A percentile compares a stretch with the other conserved stretches of the same genome.
These are phyloP conservation scores for Nomada ferruginata DNA, from an alignment of 2,888 invertebrate species.

Conservation along the genomic window DNA sequence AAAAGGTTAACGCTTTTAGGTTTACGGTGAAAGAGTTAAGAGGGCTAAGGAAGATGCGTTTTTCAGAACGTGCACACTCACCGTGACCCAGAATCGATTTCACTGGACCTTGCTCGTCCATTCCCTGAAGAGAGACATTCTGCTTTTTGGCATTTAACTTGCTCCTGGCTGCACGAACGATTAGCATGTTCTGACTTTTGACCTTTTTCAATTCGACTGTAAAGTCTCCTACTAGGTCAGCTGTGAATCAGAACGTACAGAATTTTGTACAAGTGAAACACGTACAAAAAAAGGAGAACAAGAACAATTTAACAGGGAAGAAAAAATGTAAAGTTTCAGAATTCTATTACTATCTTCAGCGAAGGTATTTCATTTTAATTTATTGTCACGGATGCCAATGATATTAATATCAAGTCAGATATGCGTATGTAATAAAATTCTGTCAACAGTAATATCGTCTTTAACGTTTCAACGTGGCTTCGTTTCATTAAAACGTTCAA, in stretches of 20 bases:
- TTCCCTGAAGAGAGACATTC: constrained; percentile 77
- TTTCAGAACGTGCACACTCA: constrained; percentile 59
- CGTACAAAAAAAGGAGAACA: no score
- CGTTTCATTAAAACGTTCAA: no score
- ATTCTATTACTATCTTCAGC: neutral
- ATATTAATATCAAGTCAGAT: no score
- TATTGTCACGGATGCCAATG: no score
- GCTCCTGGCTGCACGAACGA: constrained; percentile 80
- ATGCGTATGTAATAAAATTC: no score
- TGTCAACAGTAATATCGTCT: no score
- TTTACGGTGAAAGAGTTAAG: neutral
- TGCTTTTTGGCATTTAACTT: constrained; percentile 75
- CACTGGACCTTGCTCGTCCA: constrained; percentile 79
- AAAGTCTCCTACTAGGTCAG: constrained; percentile 80
- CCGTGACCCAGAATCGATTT: constrained; percentile 77
- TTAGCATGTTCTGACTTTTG: constrained; percentile 72
- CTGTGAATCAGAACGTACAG: constrained; percentile 58
- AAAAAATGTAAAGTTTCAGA: neutral
- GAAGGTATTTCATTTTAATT: no score
- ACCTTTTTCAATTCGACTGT: constrained; percentile 80
- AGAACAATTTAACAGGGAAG: no score
- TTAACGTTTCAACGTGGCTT: neutral
- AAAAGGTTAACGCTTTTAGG: neutral
- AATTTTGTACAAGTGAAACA: neutral
- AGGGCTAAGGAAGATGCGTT: no score